Conservation (phyloP, 2,888 invertebrate species). For the Pristionchus fissidentatus region DNA sequence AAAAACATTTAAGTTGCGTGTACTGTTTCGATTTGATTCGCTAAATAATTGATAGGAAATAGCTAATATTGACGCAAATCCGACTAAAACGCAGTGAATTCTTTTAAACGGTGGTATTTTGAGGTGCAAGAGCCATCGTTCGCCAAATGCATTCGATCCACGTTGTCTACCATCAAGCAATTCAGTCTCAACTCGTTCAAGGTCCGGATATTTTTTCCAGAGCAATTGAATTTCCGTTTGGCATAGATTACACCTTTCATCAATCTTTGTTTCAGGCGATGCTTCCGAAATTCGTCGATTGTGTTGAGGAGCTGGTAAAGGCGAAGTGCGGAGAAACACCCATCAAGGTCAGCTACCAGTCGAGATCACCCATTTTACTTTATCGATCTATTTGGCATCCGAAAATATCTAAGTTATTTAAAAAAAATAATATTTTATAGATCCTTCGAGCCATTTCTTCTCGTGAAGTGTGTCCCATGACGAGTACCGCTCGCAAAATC, state of each 20-base stretch:
- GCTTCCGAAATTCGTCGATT: conserved; percentile 71
- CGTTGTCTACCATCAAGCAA: conserved; percentile 70
- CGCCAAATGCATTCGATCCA: conserved; percentile 71
- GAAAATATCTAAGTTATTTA: background rate
- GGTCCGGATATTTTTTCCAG: conserved; percentile 25
- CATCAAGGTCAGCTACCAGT: conserved; percentile 57
- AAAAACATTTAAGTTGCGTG: background rate
- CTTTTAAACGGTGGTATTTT: too few species aligned
- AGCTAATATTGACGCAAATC: too few species aligned
- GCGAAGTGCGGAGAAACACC: conserved; percentile 71
- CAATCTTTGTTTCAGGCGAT: conserved; percentile 36
- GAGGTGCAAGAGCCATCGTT: conserved; percentile 71
- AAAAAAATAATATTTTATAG: conserved; percentile 25
- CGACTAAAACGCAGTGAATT: too few species aligned
- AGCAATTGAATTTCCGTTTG: background rate
- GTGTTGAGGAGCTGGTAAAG: conserved; percentile 69
- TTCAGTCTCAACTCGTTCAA: conserved; percentile 68
- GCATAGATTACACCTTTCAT: background rate
- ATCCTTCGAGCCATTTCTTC: conserved; percentile 65
- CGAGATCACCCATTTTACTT: background rate
- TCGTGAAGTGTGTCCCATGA: conserved; percentile 63
- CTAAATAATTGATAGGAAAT: background rate
- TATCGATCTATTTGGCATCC: background rate
- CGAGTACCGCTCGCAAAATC: conserved; percentile 45
- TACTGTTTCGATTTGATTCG: too few species aligned